Evolutionary conservation across 2,797 vertebrate species (phyloP), one percentile per base, ranked within the genome.

Genomic region (Syngnathus acus): DNA sequence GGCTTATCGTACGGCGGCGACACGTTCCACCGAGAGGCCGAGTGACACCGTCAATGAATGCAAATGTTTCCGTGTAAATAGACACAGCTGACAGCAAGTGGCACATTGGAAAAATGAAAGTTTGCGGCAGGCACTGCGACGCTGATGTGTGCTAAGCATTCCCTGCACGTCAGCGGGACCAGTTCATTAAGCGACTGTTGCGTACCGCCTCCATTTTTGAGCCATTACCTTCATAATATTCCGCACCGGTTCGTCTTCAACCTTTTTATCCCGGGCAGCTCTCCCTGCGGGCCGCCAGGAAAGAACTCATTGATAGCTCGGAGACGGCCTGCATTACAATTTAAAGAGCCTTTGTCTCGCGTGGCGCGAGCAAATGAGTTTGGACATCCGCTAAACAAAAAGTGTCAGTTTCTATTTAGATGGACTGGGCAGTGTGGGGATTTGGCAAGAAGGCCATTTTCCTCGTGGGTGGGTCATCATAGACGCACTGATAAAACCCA

Each of bases 381-480:
- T 89, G 81, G 88, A 87, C 86, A 88, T 83, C 84, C 89, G 87
- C 87, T 89, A 89, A 91, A 90, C 86, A 90, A 91, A 91, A 89
- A 77, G 86, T 90, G 89, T 89, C 88, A 88, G 83, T 87, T 87
- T 90, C 81, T 72, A 89, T 91, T 91, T 86, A 69, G 81, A 50
- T 78, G 82, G 78, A 78, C 71, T 84, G 80, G 79, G 75, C n/a
- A 71, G 81, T 74, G 75, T 74, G 67, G 75, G 82, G 80, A 85
- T 86, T 88, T 90, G 87, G 82, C 87, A 90, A 79, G 75, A 62
- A 81, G 75, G 83, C 80, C 74, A 71, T 89, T 86, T 84, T 87
- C 82, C 81, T 66, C 70, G 70, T 76, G 78, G 70, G 70, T 76
- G 78, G 70, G 78, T 82, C 77, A 78, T 87, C 83, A 70, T 72